Percentiles rank a stretch among this genome's conserved stretches.
These are phyloP conservation scores for Talpa occidentalis DNA, from an alignment of 2,113 vertebrate species.

Conservation along the genomic window DNA sequence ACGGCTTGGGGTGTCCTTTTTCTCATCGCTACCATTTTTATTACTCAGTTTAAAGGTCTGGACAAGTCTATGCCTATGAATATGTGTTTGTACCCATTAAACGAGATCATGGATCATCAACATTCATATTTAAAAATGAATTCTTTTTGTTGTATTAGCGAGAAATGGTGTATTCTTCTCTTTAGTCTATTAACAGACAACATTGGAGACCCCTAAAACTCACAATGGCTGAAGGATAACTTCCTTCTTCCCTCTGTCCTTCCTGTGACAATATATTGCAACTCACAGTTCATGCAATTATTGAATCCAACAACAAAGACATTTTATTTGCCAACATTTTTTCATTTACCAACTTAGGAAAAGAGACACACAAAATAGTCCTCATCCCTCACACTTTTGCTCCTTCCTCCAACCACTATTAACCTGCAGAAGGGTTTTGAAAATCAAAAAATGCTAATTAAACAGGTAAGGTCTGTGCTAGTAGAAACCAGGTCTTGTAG, in stretches of 20 bases:
- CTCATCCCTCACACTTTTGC: not conserved
- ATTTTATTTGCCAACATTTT: not conserved
- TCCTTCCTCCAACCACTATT: not conserved
- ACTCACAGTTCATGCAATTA: not conserved
- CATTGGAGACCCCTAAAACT: not conserved
- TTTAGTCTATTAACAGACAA: not conserved
- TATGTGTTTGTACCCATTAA: not conserved
- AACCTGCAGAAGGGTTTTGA: not conserved
- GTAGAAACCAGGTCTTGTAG: not conserved
- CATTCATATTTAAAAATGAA: not conserved
- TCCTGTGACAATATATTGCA: not conserved
- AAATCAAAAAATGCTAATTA: not conserved
- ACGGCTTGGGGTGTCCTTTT: not conserved
- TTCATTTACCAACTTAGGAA: slow-evolving; percentile 9
- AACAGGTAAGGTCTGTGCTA: not conserved
- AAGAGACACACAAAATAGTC: not conserved
- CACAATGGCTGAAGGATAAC: not conserved
- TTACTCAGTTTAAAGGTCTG: not conserved
- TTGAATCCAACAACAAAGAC: not conserved
- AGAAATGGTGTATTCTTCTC: not conserved
- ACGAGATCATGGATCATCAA: not conserved
- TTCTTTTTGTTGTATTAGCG: not conserved
- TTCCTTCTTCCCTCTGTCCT: not conserved
- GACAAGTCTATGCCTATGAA: not conserved
- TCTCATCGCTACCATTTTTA: not conserved